Evolutionary conservation across 2,113 vertebrate genomes (phyloP).

Genomic region (Callorhinus ursinus): DNA sequence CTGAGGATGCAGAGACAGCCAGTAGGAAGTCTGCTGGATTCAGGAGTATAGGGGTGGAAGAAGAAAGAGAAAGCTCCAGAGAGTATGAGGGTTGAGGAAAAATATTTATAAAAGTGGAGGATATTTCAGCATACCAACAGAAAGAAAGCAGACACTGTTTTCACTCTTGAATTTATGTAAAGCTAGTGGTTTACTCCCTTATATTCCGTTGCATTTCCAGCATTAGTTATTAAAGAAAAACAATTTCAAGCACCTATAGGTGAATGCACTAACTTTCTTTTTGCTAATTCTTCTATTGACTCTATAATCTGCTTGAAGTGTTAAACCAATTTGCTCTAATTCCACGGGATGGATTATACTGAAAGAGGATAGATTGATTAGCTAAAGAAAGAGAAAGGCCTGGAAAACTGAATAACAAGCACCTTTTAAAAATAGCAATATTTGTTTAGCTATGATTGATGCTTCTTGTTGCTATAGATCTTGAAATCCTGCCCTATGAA

Average conservation of each 20-base stretch:
- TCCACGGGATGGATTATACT: neutral
- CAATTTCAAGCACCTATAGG: neutral
- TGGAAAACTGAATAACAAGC: neutral
- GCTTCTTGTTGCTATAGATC: neutral
- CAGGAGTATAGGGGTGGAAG: neutral
- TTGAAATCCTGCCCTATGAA: conserved; percentile 33
- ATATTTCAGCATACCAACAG: neutral
- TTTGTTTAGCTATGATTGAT: neutral
- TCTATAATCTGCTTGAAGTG: neutral
- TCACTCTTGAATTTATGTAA: conserved; percentile 6
- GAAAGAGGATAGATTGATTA: neutral
- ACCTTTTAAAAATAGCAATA: neutral
- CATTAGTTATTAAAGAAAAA: neutral
- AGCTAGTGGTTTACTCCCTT: neutral
- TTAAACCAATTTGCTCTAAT: neutral
- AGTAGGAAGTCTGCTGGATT: neutral
- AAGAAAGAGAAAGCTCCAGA: neutral
- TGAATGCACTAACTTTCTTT: neutral
- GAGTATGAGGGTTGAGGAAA: neutral
- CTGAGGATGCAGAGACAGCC: neutral
- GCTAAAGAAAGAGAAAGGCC: neutral
- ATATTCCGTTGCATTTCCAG: neutral
- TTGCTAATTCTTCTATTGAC: neutral
- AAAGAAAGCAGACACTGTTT: neutral
- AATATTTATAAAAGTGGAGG: neutral